Evolutionary conservation across 2,888 invertebrate species (phyloP).

Genomic region (Drosophila pseudotalamancana): DNA sequence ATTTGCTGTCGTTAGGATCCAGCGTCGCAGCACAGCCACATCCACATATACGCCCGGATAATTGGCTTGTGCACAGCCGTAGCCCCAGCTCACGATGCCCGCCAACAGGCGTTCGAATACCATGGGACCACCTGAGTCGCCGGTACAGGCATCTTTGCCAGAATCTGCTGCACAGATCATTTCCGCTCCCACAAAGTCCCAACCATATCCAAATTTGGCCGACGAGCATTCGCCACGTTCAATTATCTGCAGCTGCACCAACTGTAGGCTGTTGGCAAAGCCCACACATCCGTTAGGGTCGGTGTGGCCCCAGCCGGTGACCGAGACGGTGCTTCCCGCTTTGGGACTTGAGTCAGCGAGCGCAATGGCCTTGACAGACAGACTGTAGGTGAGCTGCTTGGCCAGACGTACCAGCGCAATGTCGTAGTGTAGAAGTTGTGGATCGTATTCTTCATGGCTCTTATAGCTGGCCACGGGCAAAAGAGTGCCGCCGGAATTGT

Average conservation of each 20-base stretch:
- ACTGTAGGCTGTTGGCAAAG: slow-evolving; percentile 41
- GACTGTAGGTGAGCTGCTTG: slow-evolving; percentile 41
- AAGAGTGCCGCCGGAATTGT: slow-evolving; percentile 65
- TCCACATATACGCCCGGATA: slow-evolving; percentile 84
- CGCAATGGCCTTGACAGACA: slow-evolving; percentile 58
- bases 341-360: slow-evolving; percentile 50
- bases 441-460: slow-evolving; percentile 57
- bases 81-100: slow-evolving; percentile 84
- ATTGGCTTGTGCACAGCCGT: slow-evolving; percentile 81
- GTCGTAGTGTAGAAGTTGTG: slow-evolving; percentile 83
- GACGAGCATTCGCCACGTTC: slow-evolving; percentile 54
- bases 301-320: slow-evolving; percentile 74
- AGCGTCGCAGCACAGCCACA: slow-evolving; percentile 67
- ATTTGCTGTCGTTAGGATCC: slow-evolving; percentile 62
- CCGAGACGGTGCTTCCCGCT: slow-evolving; percentile 44
- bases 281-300: slow-evolving; percentile 14
- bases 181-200: slow-evolving; percentile 56
- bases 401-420: slow-evolving; percentile 84
- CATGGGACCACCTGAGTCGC: slow-evolving; percentile 77
- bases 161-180: slow-evolving; percentile 56
- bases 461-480: slow-evolving; percentile 41
- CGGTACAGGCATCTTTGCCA: slow-evolving; percentile 83
- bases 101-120: slow-evolving; percentile 45
- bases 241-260: slow-evolving; percentile 55
- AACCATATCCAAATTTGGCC: slow-evolving; percentile 62